Conservation (phyloP, 1,140 invertebrate genomes). For the Drosophila trapezifrons region DNA sequence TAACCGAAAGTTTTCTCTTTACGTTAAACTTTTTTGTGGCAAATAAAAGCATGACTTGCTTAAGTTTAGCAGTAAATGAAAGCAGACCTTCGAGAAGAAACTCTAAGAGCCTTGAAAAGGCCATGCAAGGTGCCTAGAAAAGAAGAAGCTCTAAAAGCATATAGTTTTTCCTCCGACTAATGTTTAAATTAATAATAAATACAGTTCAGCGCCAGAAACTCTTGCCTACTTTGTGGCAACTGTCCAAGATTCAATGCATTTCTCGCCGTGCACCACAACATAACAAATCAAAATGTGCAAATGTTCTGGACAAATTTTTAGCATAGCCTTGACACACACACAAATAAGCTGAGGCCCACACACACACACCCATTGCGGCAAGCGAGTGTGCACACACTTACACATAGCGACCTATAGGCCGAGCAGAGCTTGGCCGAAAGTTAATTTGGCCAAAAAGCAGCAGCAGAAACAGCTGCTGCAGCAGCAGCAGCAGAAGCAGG, state of each 20-base stretch:
- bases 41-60: too few relatives aligned
- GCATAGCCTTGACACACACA: slow-evolving; percentile 74
- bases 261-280: slow-evolving; percentile 54
- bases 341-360: slow-evolving; percentile 29
- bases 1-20: not conserved
- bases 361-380: slow-evolving; percentile 8
- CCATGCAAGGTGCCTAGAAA: too few relatives aligned
- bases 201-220: too few relatives aligned
- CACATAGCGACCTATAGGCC: slow-evolving; percentile 19
- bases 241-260: slow-evolving; percentile 13
- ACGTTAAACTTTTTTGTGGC: not conserved
- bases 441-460: slow-evolving; percentile 48
- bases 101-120: too few relatives aligned
- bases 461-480: slow-evolving; percentile 23
- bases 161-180: too few relatives aligned
- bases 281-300: slow-evolving; percentile 81
- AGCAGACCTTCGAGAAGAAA: too few relatives aligned
- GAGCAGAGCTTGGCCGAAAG: slow-evolving; percentile 29
- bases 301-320: slow-evolving; percentile 74
- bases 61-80: not conserved
- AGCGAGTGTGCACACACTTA: slow-evolving; percentile 1
- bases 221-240: slow-evolving; percentile 13
- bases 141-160: not conserved
- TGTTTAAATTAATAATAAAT: too few relatives aligned
- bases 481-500: slow-evolving; percentile 11